Evolutionary conservation across 2,113 vertebrate genomes (phyloP).

Genomic region (Baryphthengus martii): DNA sequence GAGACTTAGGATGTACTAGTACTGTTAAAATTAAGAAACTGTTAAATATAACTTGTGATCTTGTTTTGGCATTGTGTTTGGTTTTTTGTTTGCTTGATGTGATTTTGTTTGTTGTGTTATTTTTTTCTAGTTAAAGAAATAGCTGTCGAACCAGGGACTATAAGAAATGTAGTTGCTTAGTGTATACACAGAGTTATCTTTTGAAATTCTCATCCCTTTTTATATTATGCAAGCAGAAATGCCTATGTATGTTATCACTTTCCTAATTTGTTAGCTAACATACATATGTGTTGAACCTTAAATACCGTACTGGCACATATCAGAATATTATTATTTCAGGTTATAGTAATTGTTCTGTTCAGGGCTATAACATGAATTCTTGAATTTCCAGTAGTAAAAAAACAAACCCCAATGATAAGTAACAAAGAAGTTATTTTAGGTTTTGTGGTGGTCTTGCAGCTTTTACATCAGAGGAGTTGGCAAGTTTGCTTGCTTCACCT

Average conservation of each 20-base stretch:
- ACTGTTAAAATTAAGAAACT: neutral
- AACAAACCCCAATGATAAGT: neutral
- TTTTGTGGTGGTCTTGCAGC: neutral
- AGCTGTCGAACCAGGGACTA: neutral
- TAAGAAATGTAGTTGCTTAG: neutral
- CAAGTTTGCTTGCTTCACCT: neutral
- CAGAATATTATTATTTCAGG: neutral
- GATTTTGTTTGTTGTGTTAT: neutral
- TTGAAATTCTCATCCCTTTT: neutral
- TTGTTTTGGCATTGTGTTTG: neutral
- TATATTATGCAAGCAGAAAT: neutral
- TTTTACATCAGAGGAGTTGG: too few species aligned
- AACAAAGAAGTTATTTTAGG: neutral
- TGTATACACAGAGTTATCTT: neutral
- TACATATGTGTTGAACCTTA: neutral
- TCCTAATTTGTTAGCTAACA: neutral
- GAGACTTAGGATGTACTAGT: neutral
- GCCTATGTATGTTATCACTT: neutral
- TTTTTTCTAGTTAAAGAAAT: neutral
- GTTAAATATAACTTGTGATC: neutral
- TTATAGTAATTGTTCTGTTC: neutral
- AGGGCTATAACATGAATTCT: neutral
- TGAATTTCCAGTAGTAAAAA: neutral
- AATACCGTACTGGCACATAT: neutral
- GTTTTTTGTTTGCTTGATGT: neutral